Evolutionary conservation across 2,113 vertebrate genomes (phyloP), one percentile per base, ranked within the genome.

Genomic region (Protomyctophum bolini): DNA sequence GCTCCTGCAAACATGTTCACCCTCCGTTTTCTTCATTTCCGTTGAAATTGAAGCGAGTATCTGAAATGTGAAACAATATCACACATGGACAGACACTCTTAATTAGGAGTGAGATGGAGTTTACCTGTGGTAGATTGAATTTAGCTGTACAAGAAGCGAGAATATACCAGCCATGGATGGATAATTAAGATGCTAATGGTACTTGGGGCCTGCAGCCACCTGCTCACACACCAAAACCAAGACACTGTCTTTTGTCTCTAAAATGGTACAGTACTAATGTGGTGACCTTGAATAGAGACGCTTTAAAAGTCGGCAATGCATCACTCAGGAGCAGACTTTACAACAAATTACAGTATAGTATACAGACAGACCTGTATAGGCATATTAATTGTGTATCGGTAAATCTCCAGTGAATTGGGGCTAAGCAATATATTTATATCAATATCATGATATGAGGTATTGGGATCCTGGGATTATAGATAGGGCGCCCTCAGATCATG

Each of bases 51-150:
- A 75, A 77, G 65, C 75, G 70, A 59, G 50, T 63, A 66, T 69
- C 74, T 68, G 68, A 75, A 82, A 83, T 67, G 68, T 81, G 73
- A 83, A 86, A 82, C 75, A 83, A 82, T 80, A 83, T 83, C 86
- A 83, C 80, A 86, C 81, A 81, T 76, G 76, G 82, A 86, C 80
- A 81, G 70, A 70, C 72, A 76, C 72, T 82, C 72, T 86, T 85
- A 88, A 91, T 82, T 82, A 80, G 74, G 68, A 82, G 67, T 75
- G 75, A 77, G 83, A 83, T 72, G 58, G 72, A 79, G 79, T 87
- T 87, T 86, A 80, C 78, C 82, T 79, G 69, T 14, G 47, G 73
- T 79, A 69, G 65, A 68, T 79, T 86, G 76, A 68, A 84, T 86
- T 76, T 58, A 10, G 71, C 51, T 58, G 69, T 41, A 4, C 33